Base-by-base conservation (phyloP, 1,140 invertebrate genomes). In the Drosophila kikkawai region DNA sequence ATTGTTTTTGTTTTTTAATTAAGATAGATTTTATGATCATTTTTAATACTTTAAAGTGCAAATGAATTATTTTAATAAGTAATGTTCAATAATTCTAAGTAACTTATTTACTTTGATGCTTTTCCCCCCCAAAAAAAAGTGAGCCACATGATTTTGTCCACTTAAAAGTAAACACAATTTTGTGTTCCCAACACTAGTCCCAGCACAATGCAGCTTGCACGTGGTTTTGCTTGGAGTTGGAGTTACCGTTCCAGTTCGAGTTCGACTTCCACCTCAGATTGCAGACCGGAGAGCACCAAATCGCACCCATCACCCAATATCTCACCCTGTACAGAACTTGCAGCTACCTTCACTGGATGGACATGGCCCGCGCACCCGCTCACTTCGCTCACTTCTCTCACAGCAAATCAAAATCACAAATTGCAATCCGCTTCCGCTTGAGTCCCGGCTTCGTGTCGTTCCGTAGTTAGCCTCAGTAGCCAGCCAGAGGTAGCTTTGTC, bases 281-380 rank as follows among this genome's bases (percentile, higher is more conserved):
- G 65, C 53, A 55, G 63, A 57, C 48, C 42, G 57, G 60, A 82
- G 67, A 82, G 67, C 71, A 84, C 77, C 68, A 65, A 75, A 60
- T 60, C 75, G 66, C 76, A 75, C 71, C 58, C 70, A 41, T 61
- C 58, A 42, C 53, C 57, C 66, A 37, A 45, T 60, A 19, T 9
- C 22, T 59, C 57, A 84, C 70, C 57, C 11, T 80, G 63, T 85
- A 81, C 73, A 68, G 45, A 67, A 71, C 2, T 32, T 60, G 70
- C 69, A 73, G 70, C 70, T 29, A 51, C 39, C 61, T 65, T 51
- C 64, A 68, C 67, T 39, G 67, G 67, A 70, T 70, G 67, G 70
- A 73, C 59, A 50, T 32, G 70, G 70, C 55, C 55, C 37, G 44
- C 37, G 44, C 70, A 73, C 70, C 26, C 45, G 41, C 57, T 47